These are phyloP conservation scores for Pseudomyrmex dendroicus DNA, from an alignment of 1,140 invertebrate genomes.

Conservation along the genomic window DNA sequence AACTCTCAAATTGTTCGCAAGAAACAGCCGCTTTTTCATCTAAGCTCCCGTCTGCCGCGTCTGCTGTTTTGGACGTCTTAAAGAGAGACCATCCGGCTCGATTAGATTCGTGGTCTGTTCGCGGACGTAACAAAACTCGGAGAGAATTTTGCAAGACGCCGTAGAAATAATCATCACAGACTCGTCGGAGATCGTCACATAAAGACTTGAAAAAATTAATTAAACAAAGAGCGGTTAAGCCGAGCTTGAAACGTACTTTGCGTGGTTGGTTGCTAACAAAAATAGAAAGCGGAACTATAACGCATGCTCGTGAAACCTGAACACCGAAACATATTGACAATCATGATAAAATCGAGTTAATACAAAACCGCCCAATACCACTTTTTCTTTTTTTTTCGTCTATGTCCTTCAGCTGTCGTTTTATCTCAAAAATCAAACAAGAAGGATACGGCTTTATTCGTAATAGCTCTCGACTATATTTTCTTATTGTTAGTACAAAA, in stretches of 20 bases:
- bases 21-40: constrained; percentile 43
- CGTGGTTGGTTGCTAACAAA: neutral
- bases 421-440: neutral
- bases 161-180: constrained; percentile 35
- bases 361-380: neutral
- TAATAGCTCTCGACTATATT: too few species aligned
- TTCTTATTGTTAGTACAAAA: too few species aligned
- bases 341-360: neutral
- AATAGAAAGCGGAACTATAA: constrained; percentile 14
- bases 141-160: neutral
- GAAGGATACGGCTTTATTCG: neutral
- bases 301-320: constrained; percentile 6
- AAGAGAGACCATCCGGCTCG: constrained; percentile 32
- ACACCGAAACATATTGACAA: constrained; percentile 30
- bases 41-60: neutral
- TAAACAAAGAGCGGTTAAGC: constrained; percentile 5
- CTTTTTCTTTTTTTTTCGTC: constrained; percentile 4
- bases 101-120: constrained; percentile 49
- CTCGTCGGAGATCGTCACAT: neutral
- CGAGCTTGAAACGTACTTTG: neutral
- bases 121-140: constrained; percentile 48
- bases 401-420: neutral
- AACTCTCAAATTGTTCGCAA: constrained; percentile 49
- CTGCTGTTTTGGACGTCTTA: constrained; percentile 40
- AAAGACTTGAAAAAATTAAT: constrained; percentile 24